Evolutionary conservation across 2,888 invertebrate genomes (phyloP).

Genomic region (Sminthurides aquaticus): DNA sequence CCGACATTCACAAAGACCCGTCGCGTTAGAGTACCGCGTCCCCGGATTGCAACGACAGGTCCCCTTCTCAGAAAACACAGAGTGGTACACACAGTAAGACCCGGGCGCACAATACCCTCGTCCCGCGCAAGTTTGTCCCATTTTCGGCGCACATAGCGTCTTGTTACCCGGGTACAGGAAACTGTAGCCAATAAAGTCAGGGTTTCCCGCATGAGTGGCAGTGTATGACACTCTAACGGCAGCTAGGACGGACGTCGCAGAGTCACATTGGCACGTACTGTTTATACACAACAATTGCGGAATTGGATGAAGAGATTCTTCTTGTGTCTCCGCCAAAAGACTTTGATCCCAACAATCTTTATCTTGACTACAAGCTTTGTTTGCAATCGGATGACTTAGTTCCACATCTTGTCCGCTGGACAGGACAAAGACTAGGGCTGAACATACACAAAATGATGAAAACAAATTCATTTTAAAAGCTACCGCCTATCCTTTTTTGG

Average conservation of each 20-base stretch:
- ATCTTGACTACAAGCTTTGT: not conserved
- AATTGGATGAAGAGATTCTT: not conserved
- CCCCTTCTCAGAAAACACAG: not conserved
- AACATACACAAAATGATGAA: no score
- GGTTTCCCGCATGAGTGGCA: not conserved
- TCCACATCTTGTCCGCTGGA: no score
- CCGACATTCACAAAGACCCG: not conserved
- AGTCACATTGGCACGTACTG: slow-evolving; percentile 2
- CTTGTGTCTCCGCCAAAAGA: not conserved
- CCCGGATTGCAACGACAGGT: not conserved
- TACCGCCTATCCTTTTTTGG: no score
- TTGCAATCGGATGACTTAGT: not conserved
- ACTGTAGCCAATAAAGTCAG: not conserved
- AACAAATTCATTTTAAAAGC: no score
- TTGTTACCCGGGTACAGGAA: not conserved
- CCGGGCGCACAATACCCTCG: not conserved
- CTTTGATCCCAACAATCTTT: not conserved
- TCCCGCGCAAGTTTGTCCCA: not conserved
- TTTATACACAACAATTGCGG: not conserved
- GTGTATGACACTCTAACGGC: not conserved
- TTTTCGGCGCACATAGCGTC: not conserved
- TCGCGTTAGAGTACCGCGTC: not conserved
- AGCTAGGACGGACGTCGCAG: not conserved
- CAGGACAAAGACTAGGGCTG: no score
- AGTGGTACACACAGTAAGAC: not conserved